A percentile compares a stretch with the other conserved stretches of the same genome.
These are phyloP conservation scores for Chironomus tentans DNA, from an alignment of 2,888 invertebrate species.

Conservation along the genomic window DNA sequence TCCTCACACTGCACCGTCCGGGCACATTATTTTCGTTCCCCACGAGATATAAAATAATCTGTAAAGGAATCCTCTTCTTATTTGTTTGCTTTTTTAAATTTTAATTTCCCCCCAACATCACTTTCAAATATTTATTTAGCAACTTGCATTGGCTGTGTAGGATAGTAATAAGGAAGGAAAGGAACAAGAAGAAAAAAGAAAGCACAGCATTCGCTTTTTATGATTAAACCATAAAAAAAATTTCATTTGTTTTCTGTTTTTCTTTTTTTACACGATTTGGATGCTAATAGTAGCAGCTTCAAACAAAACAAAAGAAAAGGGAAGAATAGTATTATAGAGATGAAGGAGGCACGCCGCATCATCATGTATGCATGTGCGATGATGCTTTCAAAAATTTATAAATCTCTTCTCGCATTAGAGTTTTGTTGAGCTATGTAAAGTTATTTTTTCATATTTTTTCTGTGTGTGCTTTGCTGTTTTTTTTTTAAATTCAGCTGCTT, in stretches of 20 bases:
- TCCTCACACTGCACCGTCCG: not conserved
- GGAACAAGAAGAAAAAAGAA: not conserved
- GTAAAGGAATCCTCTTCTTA: not conserved
- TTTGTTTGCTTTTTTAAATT: not conserved
- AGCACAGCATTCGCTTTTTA: not conserved
- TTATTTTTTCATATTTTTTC: not conserved
- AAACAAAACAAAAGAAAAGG: not conserved
- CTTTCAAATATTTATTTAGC: slow-evolving; percentile 3
- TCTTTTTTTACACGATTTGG: not conserved
- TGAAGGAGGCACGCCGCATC: not conserved
- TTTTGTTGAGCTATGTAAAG: not conserved
- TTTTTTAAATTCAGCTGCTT: not conserved
- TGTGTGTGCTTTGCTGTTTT: not conserved
- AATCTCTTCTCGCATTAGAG: not conserved
- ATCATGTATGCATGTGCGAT: slow-evolving; percentile 1
- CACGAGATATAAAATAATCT: not conserved
- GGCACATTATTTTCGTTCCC: not conserved
- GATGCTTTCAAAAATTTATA: not conserved
- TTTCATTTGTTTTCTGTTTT: not conserved
- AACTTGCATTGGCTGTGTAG: not conserved
- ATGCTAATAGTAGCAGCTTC: not conserved
- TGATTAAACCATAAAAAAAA: not conserved
- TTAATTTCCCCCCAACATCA: not conserved
- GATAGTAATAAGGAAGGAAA: too few relatives aligned
- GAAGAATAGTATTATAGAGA: not conserved